A percentile compares a stretch with the other conserved stretches of the same genome.
Evolutionary conservation across 2,113 vertebrate genomes (phyloP).

Genomic region (Eubucco bourcierii): DNA sequence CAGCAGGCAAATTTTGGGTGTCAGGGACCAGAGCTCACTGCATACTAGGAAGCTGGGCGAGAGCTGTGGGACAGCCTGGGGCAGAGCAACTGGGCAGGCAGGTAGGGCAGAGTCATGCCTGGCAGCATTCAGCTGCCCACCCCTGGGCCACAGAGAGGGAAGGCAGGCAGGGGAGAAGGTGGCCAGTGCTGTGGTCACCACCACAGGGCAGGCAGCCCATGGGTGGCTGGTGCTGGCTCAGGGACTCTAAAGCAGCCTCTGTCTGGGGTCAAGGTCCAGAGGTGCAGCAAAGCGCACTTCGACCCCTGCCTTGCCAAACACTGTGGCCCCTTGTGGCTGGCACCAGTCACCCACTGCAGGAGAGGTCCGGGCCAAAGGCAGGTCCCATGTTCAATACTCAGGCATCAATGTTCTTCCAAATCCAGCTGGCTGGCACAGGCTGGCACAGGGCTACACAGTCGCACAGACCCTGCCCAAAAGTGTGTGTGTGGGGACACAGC

Average conservation of each 20-base stretch:
- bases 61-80: neutral
- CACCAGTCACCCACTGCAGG: neutral
- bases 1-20: rapidly evolving
- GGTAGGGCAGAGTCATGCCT: neutral
- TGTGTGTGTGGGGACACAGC: neutral
- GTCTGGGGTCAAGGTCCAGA: neutral
- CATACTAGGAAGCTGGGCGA: rapidly evolving
- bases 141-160: neutral
- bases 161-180: neutral
- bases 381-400: rapidly evolving
- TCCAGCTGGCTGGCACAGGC: neutral
- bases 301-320: neutral
- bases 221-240: neutral
- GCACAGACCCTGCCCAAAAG: no score
- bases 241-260: neutral
- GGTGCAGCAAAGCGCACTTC: neutral
- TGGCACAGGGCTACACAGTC: neutral
- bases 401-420: neutral
- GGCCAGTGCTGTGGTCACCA: neutral
- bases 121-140: rapidly evolving
- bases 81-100: neutral
- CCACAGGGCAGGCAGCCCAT: neutral
- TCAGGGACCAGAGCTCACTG: neutral
- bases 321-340: neutral
- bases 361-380: neutral